Base-by-base conservation (phyloP, 2,888 invertebrate genomes). In the Drosophila greeni region DNA sequence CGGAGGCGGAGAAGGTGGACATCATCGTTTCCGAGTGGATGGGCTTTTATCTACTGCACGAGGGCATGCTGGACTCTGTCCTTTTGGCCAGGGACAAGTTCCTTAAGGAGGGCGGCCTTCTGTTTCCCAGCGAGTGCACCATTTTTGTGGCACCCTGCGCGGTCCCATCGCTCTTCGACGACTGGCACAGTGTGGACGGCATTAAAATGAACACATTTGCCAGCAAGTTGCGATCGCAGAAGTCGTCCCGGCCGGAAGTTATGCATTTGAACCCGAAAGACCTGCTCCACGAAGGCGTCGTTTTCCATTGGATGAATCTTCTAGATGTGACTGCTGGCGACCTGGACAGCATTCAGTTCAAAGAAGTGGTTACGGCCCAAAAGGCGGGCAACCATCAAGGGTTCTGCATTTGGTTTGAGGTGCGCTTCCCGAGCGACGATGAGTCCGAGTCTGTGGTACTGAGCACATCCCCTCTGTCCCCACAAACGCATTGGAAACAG, bases 11-110 rank as follows among this genome's bases (percentile, higher is more conserved):
- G 9, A 93, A 94, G 88, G 95, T 96, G 2, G 97, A 98, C 88
- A 92, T 96, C 11, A 95, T 98, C 70, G 92, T 98, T 6, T 97
- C 97, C 0, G 98, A 98, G 89, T 98, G 98, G 98, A 98, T 98
- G 98, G 98, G 98, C 0, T 97, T 98, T 88, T 97, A 97, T 89
- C 90, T 98, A 33, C 89, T 98, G 16, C 98, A 97, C 86, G 98
- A 98, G 89, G 97, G 95, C 8, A 98, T 98, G 98, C 87, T 98
- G 55, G 95, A 97, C 87, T 96, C 97, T 0, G 94, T 98, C 4
- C 89, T 98, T 12, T 89, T 89, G 77, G 97, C 97, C 0, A 91
- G 96, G 76, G 95, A 97, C 85, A 92, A 91, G 70, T 96, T 95
- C 87, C 89, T 98, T 0, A 94, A 93, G 82, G 90, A 92, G 78